phyloP scores from a whole-genome alignment of 2,888 invertebrate genomes.

The Dicyrtoma fusca region DNA sequence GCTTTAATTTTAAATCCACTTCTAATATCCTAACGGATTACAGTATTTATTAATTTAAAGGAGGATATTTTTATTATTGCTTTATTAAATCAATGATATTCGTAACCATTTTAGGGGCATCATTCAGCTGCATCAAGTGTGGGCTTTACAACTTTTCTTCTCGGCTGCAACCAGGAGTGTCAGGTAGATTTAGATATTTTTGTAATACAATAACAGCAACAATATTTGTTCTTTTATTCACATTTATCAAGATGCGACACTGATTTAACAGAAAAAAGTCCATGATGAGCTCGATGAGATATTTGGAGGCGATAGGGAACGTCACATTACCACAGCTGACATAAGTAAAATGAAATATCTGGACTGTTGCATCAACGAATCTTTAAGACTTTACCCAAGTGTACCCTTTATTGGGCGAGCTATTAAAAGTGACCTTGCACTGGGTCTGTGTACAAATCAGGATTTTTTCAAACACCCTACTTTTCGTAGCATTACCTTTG shows the following conservation, averaged over 20 bases:
- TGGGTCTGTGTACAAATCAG: too few species aligned
- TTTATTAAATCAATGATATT: too few species aligned
- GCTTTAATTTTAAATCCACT: not conserved
- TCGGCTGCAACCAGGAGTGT: conserved; percentile 20
- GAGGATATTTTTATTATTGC: too few species aligned
- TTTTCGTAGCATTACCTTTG: not conserved
- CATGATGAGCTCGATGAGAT: conserved; percentile 62
- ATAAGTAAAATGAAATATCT: conserved; percentile 59
- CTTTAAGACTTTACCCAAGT: conserved; percentile 60
- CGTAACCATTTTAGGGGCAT: too few species aligned
- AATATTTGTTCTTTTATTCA: not conserved
- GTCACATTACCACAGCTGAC: conserved; percentile 62
- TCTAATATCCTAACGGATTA: too few species aligned
- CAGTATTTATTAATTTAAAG: too few species aligned
- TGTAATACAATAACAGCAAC: not conserved
- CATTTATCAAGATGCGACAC: not conserved
- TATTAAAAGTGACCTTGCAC: conserved; percentile 57
- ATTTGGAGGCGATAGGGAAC: conserved; percentile 60
- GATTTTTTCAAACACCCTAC: not conserved
- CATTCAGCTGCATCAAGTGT: conserved; percentile 31
- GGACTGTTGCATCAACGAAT: conserved; percentile 61
- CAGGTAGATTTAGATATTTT: conserved; percentile 4
- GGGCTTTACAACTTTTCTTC: conserved; percentile 22
- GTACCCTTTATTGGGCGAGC: conserved; percentile 59
- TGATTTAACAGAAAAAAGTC: conserved; percentile 57